Percentiles rank a stretch among this genome's conserved stretches.
These are phyloP conservation scores for Lepidocolaptes lacrymiger DNA, from an alignment of 2,797 vertebrate species.

Conservation along the genomic window DNA sequence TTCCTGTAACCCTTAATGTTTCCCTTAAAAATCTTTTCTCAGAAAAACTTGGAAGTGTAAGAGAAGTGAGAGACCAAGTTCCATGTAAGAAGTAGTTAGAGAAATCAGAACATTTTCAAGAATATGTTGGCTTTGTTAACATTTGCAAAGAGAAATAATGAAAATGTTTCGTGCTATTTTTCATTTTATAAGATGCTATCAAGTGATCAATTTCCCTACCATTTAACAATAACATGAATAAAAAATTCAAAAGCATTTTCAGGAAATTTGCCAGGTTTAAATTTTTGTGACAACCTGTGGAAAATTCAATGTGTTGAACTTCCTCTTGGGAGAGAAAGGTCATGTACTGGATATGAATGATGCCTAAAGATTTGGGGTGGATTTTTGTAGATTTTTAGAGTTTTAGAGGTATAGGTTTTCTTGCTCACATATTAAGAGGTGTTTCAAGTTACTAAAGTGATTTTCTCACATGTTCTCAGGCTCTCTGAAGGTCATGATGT, in stretches of 20 bases:
- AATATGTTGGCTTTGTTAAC: neutral
- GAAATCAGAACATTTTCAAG: neutral
- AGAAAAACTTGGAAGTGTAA: neutral
- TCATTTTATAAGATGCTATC: neutral
- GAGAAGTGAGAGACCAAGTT: neutral
- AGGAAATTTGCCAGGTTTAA: neutral
- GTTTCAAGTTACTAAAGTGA: too few species aligned
- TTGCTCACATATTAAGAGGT: too few species aligned
- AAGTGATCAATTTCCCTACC: neutral
- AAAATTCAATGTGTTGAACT: neutral
- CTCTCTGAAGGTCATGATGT: too few species aligned
- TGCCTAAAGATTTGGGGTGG: too few species aligned
- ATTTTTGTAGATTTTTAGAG: too few species aligned
- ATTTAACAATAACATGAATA: neutral
- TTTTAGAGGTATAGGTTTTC: too few species aligned
- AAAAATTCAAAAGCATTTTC: neutral
- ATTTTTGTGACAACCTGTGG: neutral
- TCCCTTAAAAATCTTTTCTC: neutral
- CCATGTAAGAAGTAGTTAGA: neutral
- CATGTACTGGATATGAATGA: neutral
- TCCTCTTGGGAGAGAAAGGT: neutral
- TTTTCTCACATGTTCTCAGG: too few species aligned
- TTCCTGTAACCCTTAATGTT: neutral
- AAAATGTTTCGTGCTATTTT: neutral
- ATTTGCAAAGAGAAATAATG: neutral